These are phyloP conservation scores for Paraplagusia blochii DNA, from an alignment of 2,113 vertebrate species.

Conservation along the genomic window DNA sequence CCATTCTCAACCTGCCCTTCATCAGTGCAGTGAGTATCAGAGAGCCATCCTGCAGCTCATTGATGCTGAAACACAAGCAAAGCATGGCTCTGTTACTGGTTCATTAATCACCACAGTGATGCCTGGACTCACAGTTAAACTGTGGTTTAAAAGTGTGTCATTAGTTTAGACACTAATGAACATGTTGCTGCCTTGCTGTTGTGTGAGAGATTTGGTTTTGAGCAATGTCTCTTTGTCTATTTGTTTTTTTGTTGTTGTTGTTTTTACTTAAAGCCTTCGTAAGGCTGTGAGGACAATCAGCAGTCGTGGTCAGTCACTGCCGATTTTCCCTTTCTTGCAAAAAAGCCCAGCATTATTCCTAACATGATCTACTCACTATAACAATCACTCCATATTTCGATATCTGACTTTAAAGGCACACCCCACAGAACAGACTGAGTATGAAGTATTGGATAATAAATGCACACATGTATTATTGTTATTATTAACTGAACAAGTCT, in stretches of 20 bases:
- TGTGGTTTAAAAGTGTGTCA: neutral
- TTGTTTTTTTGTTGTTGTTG: constrained; percentile 8
- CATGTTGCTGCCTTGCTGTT: constrained; percentile 35
- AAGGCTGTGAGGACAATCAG: constrained; percentile 88
- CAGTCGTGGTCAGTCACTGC: constrained; percentile 91
- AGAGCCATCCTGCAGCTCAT: no score
- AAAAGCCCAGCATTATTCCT: no score
- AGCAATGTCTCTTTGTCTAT: constrained; percentile 73
- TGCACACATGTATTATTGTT: no score
- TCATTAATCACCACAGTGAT: constrained; percentile 21
- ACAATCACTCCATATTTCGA: neutral
- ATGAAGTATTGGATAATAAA: no score
- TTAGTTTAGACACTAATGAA: constrained; percentile 24
- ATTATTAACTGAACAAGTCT: no score
- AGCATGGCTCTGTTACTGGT: constrained; percentile 29
- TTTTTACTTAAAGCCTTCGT: constrained; percentile 84
- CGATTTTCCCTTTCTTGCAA: constrained; percentile 74
- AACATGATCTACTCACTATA: neutral
- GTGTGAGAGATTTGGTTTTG: constrained; percentile 38
- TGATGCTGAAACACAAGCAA: neutral
- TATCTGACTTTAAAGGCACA: constrained; percentile 20
- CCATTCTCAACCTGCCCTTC: constrained; percentile 94
- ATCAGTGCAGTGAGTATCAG: constrained; percentile 89
- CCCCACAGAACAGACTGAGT: constrained; percentile 12
- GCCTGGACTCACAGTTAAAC: constrained; percentile 9